Evolutionary conservation across 2,888 invertebrate genomes (phyloP).

Genomic region (Stenolophus ochropezus): DNA sequence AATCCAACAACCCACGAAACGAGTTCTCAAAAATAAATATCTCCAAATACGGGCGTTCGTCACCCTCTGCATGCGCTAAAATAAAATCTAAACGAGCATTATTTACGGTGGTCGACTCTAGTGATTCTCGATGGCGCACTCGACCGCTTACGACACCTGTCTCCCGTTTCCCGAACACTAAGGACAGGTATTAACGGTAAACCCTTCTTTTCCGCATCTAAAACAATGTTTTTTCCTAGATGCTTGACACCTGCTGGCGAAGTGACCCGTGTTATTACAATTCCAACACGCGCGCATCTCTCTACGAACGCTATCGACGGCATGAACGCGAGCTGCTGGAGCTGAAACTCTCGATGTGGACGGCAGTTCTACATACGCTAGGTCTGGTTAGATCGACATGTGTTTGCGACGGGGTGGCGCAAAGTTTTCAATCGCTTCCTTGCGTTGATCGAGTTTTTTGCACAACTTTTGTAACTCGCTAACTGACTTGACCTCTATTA

Average conservation of each 20-base stretch:
- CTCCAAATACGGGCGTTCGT: constrained; percentile 7
- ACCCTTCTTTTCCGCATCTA: background rate
- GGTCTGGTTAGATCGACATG: background rate
- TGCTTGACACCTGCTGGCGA: background rate
- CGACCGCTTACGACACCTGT: background rate
- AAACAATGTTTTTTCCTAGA: background rate
- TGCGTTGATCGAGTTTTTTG: background rate
- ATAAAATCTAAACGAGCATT: background rate
- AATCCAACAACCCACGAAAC: background rate
- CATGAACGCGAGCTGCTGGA: background rate
- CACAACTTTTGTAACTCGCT: background rate
- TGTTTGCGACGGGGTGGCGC: background rate
- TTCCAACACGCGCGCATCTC: constrained; percentile 7
- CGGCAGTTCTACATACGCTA: background rate
- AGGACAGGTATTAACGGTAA: background rate
- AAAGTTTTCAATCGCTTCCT: background rate
- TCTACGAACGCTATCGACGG: background rate
- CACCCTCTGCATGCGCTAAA: background rate
- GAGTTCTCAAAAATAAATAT: background rate
- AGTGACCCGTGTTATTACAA: constrained; percentile 4
- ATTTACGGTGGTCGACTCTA: background rate
- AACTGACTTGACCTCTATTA: background rate
- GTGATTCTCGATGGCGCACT: background rate
- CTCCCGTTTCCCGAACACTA: background rate
- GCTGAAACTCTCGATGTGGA: background rate